These are phyloP conservation scores for Amblyraja radiata DNA, from an alignment of 2,797 vertebrate genomes.

Conservation along the genomic window DNA sequence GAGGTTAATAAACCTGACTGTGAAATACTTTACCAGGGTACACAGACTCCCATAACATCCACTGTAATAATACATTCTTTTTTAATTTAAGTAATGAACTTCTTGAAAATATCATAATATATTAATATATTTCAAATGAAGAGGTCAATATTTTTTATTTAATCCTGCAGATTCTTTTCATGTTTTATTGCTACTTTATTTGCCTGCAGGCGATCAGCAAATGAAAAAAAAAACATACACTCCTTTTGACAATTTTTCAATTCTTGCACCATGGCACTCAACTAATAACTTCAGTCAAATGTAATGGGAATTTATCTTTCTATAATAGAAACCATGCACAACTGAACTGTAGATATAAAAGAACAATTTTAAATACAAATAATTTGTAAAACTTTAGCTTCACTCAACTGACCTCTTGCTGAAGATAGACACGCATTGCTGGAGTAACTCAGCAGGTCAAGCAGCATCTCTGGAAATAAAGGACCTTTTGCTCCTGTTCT, in stretches of 20 bases:
- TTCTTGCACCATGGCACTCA: neutral
- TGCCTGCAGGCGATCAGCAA: neutral
- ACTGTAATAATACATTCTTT: neutral
- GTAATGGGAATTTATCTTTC: neutral
- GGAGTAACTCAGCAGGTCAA: too few species aligned
- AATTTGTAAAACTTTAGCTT: neutral
- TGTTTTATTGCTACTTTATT: neutral
- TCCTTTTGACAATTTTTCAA: neutral
- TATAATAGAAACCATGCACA: neutral
- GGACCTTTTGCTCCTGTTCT: too few species aligned
- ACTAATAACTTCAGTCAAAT: neutral
- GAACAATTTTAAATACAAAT: neutral
- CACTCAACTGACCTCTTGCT: too few species aligned
- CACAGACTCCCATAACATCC: neutral
- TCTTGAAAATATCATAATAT: neutral
- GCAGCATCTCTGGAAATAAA: too few species aligned
- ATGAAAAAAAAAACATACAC: neutral
- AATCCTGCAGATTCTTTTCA: neutral
- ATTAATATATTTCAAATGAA: neutral
- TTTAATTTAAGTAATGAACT: neutral
- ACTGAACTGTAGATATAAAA: neutral
- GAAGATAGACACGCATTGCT: too few species aligned
- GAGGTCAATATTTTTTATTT: neutral
- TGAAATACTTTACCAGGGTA: neutral
- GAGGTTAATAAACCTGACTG: conserved; percentile 24